Conservation (phyloP, 92 coral and sea anemone genomes). For the Siderastrea siderea region DNA sequence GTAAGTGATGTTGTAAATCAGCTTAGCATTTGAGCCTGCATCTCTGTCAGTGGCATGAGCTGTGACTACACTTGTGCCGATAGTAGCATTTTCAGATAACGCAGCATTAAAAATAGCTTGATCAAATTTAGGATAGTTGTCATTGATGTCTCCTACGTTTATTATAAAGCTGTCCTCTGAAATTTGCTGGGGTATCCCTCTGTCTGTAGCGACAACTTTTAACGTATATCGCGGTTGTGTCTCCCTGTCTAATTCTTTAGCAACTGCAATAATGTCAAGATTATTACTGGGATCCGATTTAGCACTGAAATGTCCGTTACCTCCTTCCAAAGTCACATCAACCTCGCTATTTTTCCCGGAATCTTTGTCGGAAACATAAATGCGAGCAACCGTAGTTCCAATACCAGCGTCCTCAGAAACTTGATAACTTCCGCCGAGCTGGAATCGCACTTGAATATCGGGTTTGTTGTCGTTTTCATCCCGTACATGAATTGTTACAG, state of each 20-base stretch:
- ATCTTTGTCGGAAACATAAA: slow-evolving; percentile 86
- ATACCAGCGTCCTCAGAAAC: slow-evolving; percentile 81
- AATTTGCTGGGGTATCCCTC: slow-evolving; percentile 79
- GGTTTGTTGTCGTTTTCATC: slow-evolving; percentile 94
- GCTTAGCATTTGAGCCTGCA: slow-evolving; percentile 67
- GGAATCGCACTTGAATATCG: slow-evolving; percentile 55
- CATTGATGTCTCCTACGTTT: slow-evolving; percentile 94
- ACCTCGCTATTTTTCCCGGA: slow-evolving; percentile 90
- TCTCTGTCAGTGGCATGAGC: slow-evolving; percentile 89
- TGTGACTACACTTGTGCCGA: slow-evolving; percentile 65
- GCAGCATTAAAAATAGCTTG: slow-evolving; percentile 68
- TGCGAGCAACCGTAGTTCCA: slow-evolving; percentile 82
- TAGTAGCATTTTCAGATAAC: slow-evolving; percentile 78
- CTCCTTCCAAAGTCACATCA: slow-evolving; percentile 84
- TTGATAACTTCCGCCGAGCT: slow-evolving; percentile 72
- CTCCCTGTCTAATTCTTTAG: slow-evolving; percentile 88
- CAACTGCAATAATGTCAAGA: slow-evolving; percentile 79
- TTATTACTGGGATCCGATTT: slow-evolving; percentile 54
- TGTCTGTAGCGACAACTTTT: slow-evolving; percentile 81
- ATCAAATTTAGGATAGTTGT: slow-evolving; percentile 89
- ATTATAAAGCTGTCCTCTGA: slow-evolving; percentile 69
- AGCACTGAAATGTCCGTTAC: slow-evolving; percentile 79
- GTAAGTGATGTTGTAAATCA: slow-evolving; percentile 74
- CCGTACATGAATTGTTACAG: slow-evolving; percentile 70
- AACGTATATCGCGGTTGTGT: slow-evolving; percentile 42